Base-by-base conservation (phyloP, 2,888 invertebrate genomes). In the Leucophora obtusa region DNA sequence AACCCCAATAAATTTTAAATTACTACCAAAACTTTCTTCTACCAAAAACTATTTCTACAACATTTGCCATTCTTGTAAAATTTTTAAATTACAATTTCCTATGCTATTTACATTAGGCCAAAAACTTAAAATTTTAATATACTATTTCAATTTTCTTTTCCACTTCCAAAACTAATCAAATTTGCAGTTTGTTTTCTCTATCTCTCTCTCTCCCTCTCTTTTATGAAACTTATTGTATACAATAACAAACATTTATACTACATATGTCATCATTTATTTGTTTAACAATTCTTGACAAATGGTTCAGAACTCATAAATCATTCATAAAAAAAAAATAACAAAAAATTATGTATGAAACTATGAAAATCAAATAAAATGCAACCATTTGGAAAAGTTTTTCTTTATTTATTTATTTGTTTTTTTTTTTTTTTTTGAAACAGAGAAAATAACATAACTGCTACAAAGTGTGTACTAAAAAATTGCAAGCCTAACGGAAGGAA, bases 241-340 rank as follows among this genome's bases (percentile, higher is more conserved):
- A 9, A n/a, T 18, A 14, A 68, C 54, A 69, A 66, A 71, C 21
- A 60, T 58, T 66, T 65, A 35, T 65, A n/a, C 11, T 47, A 77
- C 65, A 71, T 71, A 59, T 77, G 77, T 65, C 65, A 74, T 66
- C 70, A 74, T 79, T 62, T 70, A 74, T 70, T 65, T 66, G 60
- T 62, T 70, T 50, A 54, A 33, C 65, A 66, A 71, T 70, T 60
- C 47, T 50, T 75, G 79, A 75, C 79, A 75, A 79, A 79, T 79
- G 50, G 62, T 71, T 72, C 60, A 71, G 33, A 75, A 60, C 56
- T 79, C 74, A 79, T 79, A 79, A 79, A 79, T 79, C 79, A 79
- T 74, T 65, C 56, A 70, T 60, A 66, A 38, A n/a, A 54, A 59
- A 51, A 53, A 66, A 65, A n/a, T n/a, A n/a, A n/a, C n/a, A n/a